Percentiles rank a stretch among this genome's conserved stretches.
These are phyloP conservation scores for Rotaria sp. DNA, from an alignment of 2,888 invertebrate genomes.

Conservation along the genomic window DNA sequence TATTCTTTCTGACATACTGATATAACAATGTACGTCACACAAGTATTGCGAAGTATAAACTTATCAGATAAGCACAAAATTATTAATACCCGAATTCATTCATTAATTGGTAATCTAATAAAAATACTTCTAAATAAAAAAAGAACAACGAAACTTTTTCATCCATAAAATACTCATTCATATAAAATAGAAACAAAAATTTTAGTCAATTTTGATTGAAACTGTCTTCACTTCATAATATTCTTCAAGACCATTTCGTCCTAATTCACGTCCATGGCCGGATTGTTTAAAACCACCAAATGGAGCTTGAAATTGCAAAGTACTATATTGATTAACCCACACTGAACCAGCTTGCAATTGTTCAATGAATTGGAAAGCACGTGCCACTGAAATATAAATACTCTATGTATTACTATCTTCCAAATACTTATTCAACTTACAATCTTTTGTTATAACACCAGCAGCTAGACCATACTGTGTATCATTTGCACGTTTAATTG, in stretches of 20 bases:
- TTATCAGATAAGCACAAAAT: no score
- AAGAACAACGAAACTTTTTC: no score
- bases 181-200: no score
- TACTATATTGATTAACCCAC: constrained; percentile 48
- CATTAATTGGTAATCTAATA: no score
- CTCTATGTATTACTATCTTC: no score
- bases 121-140: no score
- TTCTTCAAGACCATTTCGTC: constrained; percentile 46
- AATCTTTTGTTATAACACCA: constrained; percentile 43
- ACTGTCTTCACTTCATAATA: constrained; percentile 51
- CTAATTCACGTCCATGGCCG: constrained; percentile 80
- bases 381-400: background rate
- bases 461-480: constrained; percentile 43
- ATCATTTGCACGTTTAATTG: constrained; percentile 36
- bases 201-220: no score
- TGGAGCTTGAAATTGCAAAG: constrained; percentile 75
- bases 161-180: no score
- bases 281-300: constrained; percentile 59
- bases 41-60: no score
- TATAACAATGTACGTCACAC: no score
- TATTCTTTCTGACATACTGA: no score
- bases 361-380: constrained; percentile 41
- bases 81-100: no score
- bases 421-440: background rate
- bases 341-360: constrained; percentile 42